These are phyloP conservation scores for Apotomis capreana DNA, from an alignment of 2,888 invertebrate genomes.

Conservation along the genomic window DNA sequence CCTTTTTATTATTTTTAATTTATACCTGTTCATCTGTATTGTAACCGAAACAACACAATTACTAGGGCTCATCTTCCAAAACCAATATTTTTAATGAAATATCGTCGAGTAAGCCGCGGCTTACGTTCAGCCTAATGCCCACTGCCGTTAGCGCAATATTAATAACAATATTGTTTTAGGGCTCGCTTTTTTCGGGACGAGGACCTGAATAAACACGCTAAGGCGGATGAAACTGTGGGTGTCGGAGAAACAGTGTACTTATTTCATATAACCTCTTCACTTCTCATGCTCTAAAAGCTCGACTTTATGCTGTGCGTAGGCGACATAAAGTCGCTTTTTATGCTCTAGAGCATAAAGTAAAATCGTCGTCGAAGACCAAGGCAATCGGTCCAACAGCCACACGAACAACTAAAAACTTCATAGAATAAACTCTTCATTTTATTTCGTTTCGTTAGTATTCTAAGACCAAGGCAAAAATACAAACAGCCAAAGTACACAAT, in stretches of 20 bases:
- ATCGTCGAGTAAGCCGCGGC: background rate
- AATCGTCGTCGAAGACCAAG: too few relatives aligned
- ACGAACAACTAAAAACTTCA: too few relatives aligned
- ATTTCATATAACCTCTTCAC: background rate
- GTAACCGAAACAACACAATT: slow-evolving; percentile 4
- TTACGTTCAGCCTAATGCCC: background rate
- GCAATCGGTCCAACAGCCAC: too few relatives aligned
- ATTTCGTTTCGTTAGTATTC: too few relatives aligned
- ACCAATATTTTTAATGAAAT: slow-evolving; percentile 12
- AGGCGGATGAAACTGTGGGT: background rate
- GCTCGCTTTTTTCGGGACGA: background rate
- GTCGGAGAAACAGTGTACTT: background rate
- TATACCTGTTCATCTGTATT: background rate
- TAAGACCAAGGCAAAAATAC: too few relatives aligned
- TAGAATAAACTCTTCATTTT: too few relatives aligned
- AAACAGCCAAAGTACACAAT: too few relatives aligned
- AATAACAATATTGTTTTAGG: slow-evolving; percentile 26
- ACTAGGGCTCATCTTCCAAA: background rate
- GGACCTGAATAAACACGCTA: background rate
- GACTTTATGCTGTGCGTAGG: too few relatives aligned
- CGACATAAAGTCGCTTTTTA: too few relatives aligned
- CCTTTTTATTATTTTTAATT: background rate
- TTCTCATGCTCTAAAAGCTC: too few relatives aligned
- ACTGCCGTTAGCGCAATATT: background rate
- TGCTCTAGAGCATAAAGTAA: too few relatives aligned